Evolutionary conservation across 2,113 vertebrate genomes (phyloP).

Genomic region (Triplophysa rosa): DNA sequence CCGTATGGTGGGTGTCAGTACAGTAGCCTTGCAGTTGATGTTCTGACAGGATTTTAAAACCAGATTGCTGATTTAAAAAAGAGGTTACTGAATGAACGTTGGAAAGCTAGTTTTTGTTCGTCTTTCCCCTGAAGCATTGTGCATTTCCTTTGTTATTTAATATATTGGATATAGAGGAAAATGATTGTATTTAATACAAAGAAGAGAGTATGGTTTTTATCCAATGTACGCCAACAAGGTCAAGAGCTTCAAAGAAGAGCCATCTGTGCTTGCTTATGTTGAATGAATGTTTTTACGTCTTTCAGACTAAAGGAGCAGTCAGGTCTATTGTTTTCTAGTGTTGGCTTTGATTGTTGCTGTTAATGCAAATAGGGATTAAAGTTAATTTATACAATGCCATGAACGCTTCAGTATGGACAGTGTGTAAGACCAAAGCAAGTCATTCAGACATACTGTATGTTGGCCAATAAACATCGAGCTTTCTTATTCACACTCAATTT

Average conservation of each 20-base stretch:
- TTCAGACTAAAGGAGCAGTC: background rate
- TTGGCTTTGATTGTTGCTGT: background rate
- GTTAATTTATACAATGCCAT: background rate
- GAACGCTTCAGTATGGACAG: background rate
- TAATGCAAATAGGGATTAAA: background rate
- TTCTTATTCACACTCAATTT: background rate
- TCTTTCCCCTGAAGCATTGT: background rate
- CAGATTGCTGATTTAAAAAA: background rate
- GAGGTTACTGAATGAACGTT: background rate
- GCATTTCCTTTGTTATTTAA: background rate
- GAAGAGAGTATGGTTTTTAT: background rate
- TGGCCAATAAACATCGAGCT: background rate
- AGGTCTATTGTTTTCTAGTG: background rate
- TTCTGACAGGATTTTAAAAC: background rate
- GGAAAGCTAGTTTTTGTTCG: background rate
- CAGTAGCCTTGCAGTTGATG: constrained; percentile 7
- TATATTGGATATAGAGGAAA: background rate
- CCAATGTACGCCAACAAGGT: constrained; percentile 10
- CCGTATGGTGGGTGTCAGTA: background rate
- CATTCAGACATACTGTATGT: background rate
- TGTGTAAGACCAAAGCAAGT: background rate
- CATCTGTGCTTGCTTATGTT: background rate
- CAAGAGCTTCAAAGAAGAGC: constrained; percentile 3
- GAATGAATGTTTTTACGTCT: background rate
- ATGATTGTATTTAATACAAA: background rate